phyloP scores from a whole-genome alignment of 2,797 vertebrate species.

The Prunella strophiata region DNA sequence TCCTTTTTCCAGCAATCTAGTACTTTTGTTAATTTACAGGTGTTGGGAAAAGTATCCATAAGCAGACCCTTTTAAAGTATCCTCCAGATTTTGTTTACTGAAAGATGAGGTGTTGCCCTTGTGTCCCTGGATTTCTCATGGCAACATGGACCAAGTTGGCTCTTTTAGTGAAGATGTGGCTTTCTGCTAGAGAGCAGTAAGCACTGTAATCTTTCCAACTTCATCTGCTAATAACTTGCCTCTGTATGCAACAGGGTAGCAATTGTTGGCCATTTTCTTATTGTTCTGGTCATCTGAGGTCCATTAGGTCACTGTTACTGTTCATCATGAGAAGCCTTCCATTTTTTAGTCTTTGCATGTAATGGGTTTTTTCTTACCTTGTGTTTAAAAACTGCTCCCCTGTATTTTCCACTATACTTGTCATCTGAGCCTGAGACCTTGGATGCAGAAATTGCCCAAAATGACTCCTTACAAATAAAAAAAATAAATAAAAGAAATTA shows the following conservation, averaged over 20 bases:
- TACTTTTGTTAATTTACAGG: neutral
- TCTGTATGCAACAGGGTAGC: constrained; percentile 13
- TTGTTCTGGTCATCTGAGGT: constrained; percentile 1
- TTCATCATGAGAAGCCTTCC: neutral
- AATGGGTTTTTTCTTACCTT: neutral
- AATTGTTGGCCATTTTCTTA: neutral
- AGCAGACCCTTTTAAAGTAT: neutral
- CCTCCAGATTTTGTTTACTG: neutral
- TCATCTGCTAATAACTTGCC: constrained; percentile 33
- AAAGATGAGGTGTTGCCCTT: neutral
- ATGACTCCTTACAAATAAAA: neutral
- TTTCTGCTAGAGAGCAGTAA: constrained; percentile 37
- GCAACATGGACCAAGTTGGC: constrained; percentile 17
- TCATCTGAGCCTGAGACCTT: neutral
- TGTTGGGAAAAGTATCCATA: neutral
- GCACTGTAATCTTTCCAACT: constrained; percentile 50
- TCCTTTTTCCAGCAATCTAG: neutral
- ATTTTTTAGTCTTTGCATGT: neutral
- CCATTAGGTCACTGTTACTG: neutral
- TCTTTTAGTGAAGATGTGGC: constrained; percentile 25
- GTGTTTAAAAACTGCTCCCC: neutral
- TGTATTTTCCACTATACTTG: neutral
- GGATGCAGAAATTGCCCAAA: neutral
- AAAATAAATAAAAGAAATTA: neutral
- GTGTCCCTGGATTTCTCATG: neutral